phyloP scores from a whole-genome alignment of 1,140 invertebrate species.

The Drosophila teissieri region DNA sequence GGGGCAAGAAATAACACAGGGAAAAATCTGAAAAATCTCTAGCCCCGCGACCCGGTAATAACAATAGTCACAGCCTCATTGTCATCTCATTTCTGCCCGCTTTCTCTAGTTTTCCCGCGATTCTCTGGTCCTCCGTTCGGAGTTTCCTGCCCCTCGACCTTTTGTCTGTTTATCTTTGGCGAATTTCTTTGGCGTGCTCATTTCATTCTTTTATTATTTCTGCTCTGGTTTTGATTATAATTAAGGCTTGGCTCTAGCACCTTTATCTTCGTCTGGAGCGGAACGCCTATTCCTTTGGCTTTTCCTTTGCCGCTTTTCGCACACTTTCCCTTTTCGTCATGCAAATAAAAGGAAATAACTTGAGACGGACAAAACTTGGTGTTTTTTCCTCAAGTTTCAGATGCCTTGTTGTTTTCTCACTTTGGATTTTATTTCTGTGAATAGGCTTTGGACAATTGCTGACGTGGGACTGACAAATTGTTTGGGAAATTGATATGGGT shows the following conservation, averaged over 20 bases:
- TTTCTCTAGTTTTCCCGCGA: conserved; percentile 23
- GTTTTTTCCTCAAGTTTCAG: conserved; percentile 33
- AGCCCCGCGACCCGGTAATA: conserved; percentile 47
- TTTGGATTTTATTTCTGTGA: conserved; percentile 38
- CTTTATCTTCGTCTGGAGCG: conserved; percentile 19
- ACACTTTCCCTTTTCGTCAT: conserved; percentile 47
- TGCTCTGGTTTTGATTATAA: conserved; percentile 64
- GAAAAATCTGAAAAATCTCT: conserved; percentile 70
- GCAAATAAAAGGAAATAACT: conserved; percentile 66
- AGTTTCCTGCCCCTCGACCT: conserved; percentile 31
- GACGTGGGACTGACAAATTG: conserved; percentile 45
- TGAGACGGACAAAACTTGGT: conserved; percentile 37
- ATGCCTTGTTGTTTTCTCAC: conserved; percentile 16
- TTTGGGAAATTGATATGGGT: conserved; percentile 43
- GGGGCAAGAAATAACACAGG: conserved; percentile 29
- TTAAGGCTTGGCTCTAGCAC: conserved; percentile 64
- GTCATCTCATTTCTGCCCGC: conserved; percentile 51
- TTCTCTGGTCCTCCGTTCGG: conserved; percentile 9
- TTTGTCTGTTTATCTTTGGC: conserved; percentile 80
- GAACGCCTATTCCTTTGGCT: conserved; percentile 1
- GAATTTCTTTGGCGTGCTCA: conserved; percentile 63
- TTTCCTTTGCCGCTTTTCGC: conserved; percentile 3
- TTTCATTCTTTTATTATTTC: conserved; percentile 63
- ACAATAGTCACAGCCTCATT: conserved; percentile 67
- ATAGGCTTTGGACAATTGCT: conserved; percentile 34